Evolutionary conservation across 2,113 vertebrate genomes (phyloP).

Genomic region (Bufo gargarizans): DNA sequence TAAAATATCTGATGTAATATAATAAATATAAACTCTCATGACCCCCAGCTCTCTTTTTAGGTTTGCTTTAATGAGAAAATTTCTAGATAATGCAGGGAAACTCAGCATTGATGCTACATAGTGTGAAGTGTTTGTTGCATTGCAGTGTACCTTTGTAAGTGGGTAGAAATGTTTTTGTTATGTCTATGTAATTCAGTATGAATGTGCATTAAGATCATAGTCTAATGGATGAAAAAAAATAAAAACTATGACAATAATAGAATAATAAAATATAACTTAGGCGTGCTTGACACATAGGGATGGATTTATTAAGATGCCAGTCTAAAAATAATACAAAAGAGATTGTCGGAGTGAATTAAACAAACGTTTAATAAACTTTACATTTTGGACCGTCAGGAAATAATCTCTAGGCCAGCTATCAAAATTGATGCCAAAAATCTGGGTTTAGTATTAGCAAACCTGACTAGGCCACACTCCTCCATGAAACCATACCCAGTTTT

Average conservation of each 20-base stretch:
- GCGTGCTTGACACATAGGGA: no score
- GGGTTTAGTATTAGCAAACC: no score
- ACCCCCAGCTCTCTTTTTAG: not conserved
- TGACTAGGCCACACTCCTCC: no score
- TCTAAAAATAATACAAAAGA: no score
- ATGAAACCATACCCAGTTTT: no score
- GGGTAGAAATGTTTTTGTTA: not conserved
- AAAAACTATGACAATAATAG: not conserved
- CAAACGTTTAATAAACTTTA: no score
- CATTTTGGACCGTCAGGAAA: no score
- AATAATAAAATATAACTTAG: not conserved
- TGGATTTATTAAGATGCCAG: no score
- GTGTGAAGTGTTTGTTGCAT: not conserved
- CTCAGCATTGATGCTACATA: not conserved
- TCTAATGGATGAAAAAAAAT: not conserved
- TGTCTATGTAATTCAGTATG: not conserved
- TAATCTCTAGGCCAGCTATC: no score
- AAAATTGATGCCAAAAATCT: no score
- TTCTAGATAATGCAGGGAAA: not conserved
- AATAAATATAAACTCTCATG: not conserved
- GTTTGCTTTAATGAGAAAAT: slow-evolving; percentile 23
- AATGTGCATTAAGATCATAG: not conserved
- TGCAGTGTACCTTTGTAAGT: not conserved
- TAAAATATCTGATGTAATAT: not conserved
- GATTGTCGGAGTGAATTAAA: no score